Conservation (phyloP, 2,888 invertebrate species). For the Orthosia incerta region DNA sequence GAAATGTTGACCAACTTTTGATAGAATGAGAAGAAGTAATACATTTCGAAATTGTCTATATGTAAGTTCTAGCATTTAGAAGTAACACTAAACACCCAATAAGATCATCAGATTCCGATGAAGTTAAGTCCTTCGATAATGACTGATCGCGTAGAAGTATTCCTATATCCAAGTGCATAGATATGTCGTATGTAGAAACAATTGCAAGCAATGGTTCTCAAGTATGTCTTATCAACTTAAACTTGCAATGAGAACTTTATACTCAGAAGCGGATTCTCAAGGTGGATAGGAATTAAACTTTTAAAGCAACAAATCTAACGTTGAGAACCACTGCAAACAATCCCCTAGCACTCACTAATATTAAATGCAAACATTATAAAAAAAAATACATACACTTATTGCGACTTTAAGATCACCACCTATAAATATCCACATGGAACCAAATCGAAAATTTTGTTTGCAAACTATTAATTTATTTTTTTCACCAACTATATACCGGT, state of each 20-base stretch:
- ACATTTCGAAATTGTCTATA: not conserved
- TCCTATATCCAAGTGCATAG: not conserved
- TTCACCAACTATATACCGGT: slow-evolving; percentile 70
- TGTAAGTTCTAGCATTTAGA: not conserved
- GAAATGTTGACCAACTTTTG: not conserved
- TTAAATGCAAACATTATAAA: slow-evolving; percentile 37
- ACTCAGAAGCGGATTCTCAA: not conserved
- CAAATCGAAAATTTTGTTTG: slow-evolving; percentile 58
- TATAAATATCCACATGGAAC: slow-evolving; percentile 72
- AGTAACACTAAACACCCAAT: not conserved
- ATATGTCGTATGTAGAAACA: slow-evolving; percentile 27
- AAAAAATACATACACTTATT: slow-evolving; percentile 34
- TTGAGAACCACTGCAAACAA: slow-evolving; percentile 46
- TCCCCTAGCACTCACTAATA: slow-evolving; percentile 36
- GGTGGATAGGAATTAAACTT: not conserved
- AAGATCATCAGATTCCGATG: slow-evolving; percentile 17
- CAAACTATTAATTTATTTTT: slow-evolving; percentile 46
- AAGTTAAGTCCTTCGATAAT: slow-evolving; percentile 32
- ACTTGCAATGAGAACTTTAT: not conserved
- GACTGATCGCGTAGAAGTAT: slow-evolving; percentile 25
- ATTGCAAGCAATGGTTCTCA: slow-evolving; percentile 9
- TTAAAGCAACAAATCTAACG: slow-evolving; percentile 5
- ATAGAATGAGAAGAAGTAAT: not conserved
- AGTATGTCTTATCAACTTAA: not conserved
- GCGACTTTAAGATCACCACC: slow-evolving; percentile 22